phyloP scores from a whole-genome alignment of 2,113 vertebrate genomes.

The Todiramphus chloris region DNA sequence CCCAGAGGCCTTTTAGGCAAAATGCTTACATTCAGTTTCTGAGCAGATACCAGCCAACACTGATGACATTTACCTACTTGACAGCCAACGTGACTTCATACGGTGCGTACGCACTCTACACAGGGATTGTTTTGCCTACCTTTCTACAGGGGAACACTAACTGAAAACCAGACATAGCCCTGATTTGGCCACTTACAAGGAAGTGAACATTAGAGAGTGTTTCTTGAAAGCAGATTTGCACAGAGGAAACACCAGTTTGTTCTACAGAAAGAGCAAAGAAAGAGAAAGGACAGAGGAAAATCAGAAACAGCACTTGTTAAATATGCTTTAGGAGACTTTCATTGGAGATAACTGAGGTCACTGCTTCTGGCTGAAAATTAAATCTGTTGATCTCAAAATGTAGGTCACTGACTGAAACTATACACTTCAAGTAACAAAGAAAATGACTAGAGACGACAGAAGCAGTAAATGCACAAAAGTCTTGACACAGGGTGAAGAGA shows the following conservation, averaged over 20 bases:
- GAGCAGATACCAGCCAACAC: not conserved
- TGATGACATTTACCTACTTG: not conserved
- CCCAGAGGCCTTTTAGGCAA: not conserved
- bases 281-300: slow-evolving; percentile 58
- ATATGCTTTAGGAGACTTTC: slow-evolving; percentile 40
- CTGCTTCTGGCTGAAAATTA: slow-evolving; percentile 55
- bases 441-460: slow-evolving; percentile 53
- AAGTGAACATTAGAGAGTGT: slow-evolving; percentile 76
- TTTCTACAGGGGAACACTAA: not conserved
- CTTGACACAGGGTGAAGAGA: slow-evolving; percentile 42
- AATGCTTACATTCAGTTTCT: not conserved
- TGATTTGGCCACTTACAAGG: slow-evolving; percentile 80
- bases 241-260: slow-evolving; percentile 86
- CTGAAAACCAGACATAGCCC: slow-evolving; percentile 20
- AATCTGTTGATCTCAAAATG: slow-evolving; percentile 49
- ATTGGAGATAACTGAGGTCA: slow-evolving; percentile 46
- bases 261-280: slow-evolving; percentile 76
- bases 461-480: slow-evolving; percentile 32
- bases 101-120: not conserved
- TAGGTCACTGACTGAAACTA: slow-evolving; percentile 57
- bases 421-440: slow-evolving; percentile 72
- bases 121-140: not conserved
- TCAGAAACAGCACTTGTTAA: slow-evolving; percentile 58
- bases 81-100: slow-evolving; percentile 39
- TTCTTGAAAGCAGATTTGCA: slow-evolving; percentile 84